These are phyloP conservation scores for Spongilla lacustris DNA, from an alignment of 37 sponge, comb jelly and placozoan genomes.

Conservation along the genomic window DNA sequence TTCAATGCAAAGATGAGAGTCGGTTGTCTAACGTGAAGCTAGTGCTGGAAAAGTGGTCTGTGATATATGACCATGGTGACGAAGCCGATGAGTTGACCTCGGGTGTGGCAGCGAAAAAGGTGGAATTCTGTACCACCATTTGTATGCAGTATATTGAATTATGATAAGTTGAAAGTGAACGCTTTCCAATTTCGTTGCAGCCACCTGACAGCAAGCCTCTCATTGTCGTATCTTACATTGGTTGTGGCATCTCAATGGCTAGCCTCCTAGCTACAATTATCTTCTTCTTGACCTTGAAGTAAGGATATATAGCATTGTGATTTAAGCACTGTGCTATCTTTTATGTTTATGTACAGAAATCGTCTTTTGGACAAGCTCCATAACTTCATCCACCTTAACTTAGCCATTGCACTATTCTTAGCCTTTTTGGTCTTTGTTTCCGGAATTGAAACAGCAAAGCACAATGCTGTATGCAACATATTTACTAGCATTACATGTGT, in stretches of 20 bases:
- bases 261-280: slow-evolving; percentile 50
- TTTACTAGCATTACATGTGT: no score
- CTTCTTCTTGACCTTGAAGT: slow-evolving; percentile 52
- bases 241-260: slow-evolving; percentile 42
- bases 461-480: no score
- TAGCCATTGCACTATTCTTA: slow-evolving; percentile 40
- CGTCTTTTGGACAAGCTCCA: slow-evolving; percentile 13
- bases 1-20: not conserved
- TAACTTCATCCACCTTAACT: slow-evolving; percentile 63
- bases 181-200: no score
- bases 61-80: not conserved
- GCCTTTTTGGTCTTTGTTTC: slow-evolving; percentile 39
- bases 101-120: not conserved
- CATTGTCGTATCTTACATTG: slow-evolving; percentile 48
- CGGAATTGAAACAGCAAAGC: slow-evolving; percentile 28
- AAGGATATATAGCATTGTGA: no score
- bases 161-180: no score
- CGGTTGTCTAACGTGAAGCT: not conserved
- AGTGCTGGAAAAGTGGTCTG: not conserved
- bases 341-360: slow-evolving; percentile 22
- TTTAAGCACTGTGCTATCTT: not conserved
- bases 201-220: slow-evolving; percentile 9
- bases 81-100: not conserved
- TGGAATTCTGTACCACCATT: not conserved
- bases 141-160: no score